These are phyloP conservation scores for Carcharodon carcharias DNA, from an alignment of 2,797 vertebrate species.

Conservation along the genomic window DNA sequence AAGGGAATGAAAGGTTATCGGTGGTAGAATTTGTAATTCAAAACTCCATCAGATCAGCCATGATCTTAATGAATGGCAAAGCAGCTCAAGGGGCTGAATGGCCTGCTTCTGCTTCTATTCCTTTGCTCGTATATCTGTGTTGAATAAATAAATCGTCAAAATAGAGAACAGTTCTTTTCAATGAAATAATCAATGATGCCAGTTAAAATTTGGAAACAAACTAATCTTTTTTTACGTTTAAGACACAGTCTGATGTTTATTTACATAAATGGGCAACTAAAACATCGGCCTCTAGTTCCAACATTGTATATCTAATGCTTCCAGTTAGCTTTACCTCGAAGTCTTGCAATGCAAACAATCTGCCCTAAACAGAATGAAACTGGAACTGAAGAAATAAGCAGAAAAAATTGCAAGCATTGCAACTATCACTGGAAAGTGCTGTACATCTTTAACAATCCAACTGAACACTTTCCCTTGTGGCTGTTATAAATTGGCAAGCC, in stretches of 20 bases:
- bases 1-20: too few species aligned
- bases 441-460: neutral
- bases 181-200: neutral
- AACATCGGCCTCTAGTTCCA: neutral
- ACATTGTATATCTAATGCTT: neutral
- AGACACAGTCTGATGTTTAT: neutral
- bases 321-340: neutral
- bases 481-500: neutral
- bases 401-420: neutral
- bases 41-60: too few species aligned
- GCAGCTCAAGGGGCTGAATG: too few species aligned
- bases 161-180: neutral
- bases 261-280: neutral
- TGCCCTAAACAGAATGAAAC: neutral
- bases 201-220: neutral
- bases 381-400: neutral
- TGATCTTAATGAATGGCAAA: too few species aligned
- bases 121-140: neutral
- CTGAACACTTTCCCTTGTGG: neutral
- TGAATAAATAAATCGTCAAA: neutral
- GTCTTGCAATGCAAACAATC: neutral
- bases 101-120: too few species aligned
- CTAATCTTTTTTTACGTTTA: neutral
- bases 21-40: too few species aligned
- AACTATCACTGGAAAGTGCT: neutral